A percentile compares a stretch with the other conserved stretches of the same genome.
phyloP scores from a whole-genome alignment of 2,888 invertebrate genomes.

The Pollenia amentaria region DNA sequence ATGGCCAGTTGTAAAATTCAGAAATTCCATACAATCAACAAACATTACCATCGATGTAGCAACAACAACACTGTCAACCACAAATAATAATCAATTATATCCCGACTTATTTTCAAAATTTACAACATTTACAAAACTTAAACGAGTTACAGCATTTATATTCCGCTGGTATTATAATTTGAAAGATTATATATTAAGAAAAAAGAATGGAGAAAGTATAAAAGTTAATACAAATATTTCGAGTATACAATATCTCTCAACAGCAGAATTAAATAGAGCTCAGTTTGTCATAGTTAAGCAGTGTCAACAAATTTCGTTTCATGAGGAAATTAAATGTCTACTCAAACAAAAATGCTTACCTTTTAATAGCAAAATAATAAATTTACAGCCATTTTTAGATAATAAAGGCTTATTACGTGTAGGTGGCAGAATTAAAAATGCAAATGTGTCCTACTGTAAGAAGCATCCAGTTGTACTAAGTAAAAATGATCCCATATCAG shows the following conservation, averaged over 20 bases:
- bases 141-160: conserved; percentile 6
- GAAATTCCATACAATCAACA: background rate
- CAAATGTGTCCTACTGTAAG: no score
- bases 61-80: background rate
- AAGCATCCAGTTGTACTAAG: no score
- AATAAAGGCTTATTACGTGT: no score
- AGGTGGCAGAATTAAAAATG: no score
- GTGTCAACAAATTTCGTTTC: conserved; percentile 36
- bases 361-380: no score
- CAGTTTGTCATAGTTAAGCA: background rate
- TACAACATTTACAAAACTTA: conserved; percentile 16
- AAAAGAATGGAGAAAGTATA: background rate
- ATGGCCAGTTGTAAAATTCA: background rate
- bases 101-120: conserved; percentile 3
- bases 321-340: no score
- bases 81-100: background rate
- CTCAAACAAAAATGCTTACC: no score
- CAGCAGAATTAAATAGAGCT: conserved; percentile 11
- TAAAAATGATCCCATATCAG: no score
- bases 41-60: background rate
- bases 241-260: background rate
- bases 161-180: conserved; percentile 11
- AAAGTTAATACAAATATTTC: background rate
- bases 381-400: no score
- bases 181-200: background rate